These are phyloP conservation scores for Enteromius trimaculatus DNA, from an alignment of 2,797 vertebrate species.

Conservation along the genomic window DNA sequence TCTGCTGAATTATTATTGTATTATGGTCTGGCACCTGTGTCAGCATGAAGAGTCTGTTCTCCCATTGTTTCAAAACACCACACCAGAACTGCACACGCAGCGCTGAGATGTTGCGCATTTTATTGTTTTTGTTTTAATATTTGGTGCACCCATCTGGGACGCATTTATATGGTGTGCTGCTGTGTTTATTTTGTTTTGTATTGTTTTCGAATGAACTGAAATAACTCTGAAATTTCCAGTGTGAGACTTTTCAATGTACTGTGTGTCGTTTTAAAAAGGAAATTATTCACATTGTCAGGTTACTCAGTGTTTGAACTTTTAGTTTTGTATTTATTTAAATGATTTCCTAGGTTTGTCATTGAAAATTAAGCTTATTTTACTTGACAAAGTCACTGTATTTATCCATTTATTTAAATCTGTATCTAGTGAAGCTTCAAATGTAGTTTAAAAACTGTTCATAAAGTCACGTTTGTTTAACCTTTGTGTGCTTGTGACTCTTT, in stretches of 20 bases:
- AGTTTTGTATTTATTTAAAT: conserved; percentile 31
- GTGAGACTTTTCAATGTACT: background rate
- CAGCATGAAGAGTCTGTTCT: conserved; percentile 9
- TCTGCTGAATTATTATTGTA: conserved; percentile 67
- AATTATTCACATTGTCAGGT: conserved; percentile 23
- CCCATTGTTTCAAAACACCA: conserved; percentile 15
- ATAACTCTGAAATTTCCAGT: background rate
- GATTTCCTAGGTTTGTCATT: background rate
- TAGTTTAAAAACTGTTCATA: conserved; percentile 17
- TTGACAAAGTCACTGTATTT: conserved; percentile 10
- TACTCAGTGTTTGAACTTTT: background rate
- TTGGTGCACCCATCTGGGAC: background rate
- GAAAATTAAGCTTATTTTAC: background rate
- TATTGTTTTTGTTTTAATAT: background rate
- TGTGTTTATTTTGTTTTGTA: background rate
- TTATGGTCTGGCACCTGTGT: conserved; percentile 63
- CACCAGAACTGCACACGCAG: background rate
- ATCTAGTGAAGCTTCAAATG: conserved; percentile 11
- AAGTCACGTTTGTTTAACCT: background rate
- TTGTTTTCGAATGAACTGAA: background rate
- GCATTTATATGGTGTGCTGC: background rate
- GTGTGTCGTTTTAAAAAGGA: background rate
- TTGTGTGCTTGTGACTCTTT: conserved; percentile 22
- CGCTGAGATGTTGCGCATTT: background rate
- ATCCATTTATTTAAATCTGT: conserved; percentile 18